Base-by-base conservation (phyloP, 1,140 invertebrate genomes). In the Fopius arisanus region DNA sequence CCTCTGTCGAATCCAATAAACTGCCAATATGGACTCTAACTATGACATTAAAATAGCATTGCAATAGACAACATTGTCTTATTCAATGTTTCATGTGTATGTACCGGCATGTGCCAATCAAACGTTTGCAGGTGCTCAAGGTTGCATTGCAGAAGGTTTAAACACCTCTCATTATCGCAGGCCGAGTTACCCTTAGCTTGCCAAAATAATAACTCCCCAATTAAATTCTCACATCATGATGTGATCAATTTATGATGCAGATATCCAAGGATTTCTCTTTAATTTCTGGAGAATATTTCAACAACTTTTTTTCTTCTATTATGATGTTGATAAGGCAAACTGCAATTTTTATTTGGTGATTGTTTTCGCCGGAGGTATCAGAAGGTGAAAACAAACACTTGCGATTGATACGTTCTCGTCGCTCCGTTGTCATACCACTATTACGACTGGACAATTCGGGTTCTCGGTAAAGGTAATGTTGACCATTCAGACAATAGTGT, bases 91-190 rank as follows among this genome's bases (percentile, higher is more conserved):
- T 67, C 78, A 66, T 37, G 12, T 12, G 70, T 73, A 80, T 76
- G 21, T 68, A 82, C 79, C 80, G 79, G 71, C 69, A 73, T 73
- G 28, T 21, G 37, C 43, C 51, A 65, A 54, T 48, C 66, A 65
- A 66, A 28, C 63, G n/a, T 43, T 29, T n/a, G 16, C 33, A 71
- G 59, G 28, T 67, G 59, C 66, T 48, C 37, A 43, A 59, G 54
- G 54, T 59, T 28, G 12, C 54, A 23, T 26, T 59, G 54, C 23
- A 59, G 54, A 59, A 28, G 54, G 21, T 59, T 59, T 4, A 59
- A 26, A 48, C 43, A 48, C 43, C 43, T 48, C 43, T 12, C 2
- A 37, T 37, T 37, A 10, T 37, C 12, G 33, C 33, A 37, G 9
- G n/a, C n/a, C n/a, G n/a, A n/a, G n/a, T n/a, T n/a, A n/a, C n/a